phyloP scores from a whole-genome alignment of 2,888 invertebrate genomes.

The Elmis aenea region DNA sequence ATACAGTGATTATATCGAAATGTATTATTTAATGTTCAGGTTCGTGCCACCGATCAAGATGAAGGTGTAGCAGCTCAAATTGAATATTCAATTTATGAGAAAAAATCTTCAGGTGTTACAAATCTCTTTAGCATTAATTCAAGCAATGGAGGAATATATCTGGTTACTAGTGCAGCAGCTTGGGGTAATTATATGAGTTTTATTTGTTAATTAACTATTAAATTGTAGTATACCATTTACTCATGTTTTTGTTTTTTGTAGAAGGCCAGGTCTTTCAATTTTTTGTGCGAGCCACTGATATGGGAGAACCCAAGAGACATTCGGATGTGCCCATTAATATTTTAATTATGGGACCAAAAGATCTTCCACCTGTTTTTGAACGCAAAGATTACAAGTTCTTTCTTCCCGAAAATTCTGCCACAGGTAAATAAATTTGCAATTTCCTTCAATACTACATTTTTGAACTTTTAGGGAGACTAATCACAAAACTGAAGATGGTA shows the following conservation, averaged over 20 bases:
- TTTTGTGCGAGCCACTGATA: conserved; percentile 84
- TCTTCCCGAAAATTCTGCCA: conserved; percentile 69
- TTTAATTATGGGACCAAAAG: conserved; percentile 66
- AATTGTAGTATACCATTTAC: background rate
- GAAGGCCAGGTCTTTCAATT: conserved; percentile 79
- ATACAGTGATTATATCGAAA: conserved; percentile 5
- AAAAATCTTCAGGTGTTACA: conserved; percentile 55
- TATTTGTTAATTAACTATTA: conserved; percentile 1
- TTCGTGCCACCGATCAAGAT: conserved; percentile 71
- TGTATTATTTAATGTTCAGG: conserved; percentile 15
- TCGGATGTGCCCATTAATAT: conserved; percentile 79
- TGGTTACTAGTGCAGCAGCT: conserved; percentile 57
- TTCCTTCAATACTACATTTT: background rate
- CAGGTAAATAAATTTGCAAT: conserved; percentile 45
- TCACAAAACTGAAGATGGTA: conserved; percentile 63
- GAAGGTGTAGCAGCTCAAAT: conserved; percentile 67
- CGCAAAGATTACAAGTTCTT: conserved; percentile 72
- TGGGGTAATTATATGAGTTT: conserved; percentile 39
- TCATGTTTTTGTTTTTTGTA: conserved; percentile 40
- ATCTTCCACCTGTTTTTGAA: conserved; percentile 68
- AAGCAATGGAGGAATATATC: conserved; percentile 66
- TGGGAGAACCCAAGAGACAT: conserved; percentile 69
- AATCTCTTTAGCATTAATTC: conserved; percentile 72
- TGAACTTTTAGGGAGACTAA: conserved; percentile 54
- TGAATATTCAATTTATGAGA: conserved; percentile 73